Evolutionary conservation across 2,113 vertebrate genomes (phyloP), one percentile per base, ranked within the genome.

Genomic region (Nothobranchius kuhntae): DNA sequence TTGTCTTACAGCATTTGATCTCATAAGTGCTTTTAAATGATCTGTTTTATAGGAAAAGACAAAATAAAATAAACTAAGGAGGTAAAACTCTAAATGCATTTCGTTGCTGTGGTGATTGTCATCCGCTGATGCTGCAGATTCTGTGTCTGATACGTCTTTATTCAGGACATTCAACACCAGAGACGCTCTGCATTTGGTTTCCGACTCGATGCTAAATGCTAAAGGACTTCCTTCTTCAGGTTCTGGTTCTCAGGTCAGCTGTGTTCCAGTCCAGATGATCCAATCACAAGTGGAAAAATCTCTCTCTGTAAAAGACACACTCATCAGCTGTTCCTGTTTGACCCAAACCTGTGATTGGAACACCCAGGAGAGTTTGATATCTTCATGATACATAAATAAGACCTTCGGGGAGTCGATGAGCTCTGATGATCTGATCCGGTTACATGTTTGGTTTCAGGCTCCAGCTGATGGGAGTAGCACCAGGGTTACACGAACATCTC

Each of bases 21-120:
- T 69, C 45, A 68, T 36, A 42, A 61, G 48, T 67, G 55, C 17
- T 45, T 83, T 30, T 78, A 80, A 75, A 78, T 79, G 21, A 70
- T 84, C 45, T 58, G 48, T 53, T 76, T 68, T 44, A 59, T 73
- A 77, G 66, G 56, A 85, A 87, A 86, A 52, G 21, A 65, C 71
- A 82, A 53, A 68, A 59, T 8, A 40, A 40, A 7, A 52, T 46
- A 1, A 59, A 36, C 7, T 21, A 40, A 52, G 35, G 62, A 77
- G 47, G 70, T 73, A 85, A 65, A 78, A 55, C 66, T 61, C 36
- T 71, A 87, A 87, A 87, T 76, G 72, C 68, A 10, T 81, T 68
- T 78, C 7, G 11, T 58, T 9, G 38, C 7, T 6, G 6, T 17
- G 52, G 24, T 62, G 50, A 68, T 57, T 46, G 59, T 66, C 13